phyloP scores from a whole-genome alignment of 2,113 vertebrate genomes.

The Podiceps cristatus region DNA sequence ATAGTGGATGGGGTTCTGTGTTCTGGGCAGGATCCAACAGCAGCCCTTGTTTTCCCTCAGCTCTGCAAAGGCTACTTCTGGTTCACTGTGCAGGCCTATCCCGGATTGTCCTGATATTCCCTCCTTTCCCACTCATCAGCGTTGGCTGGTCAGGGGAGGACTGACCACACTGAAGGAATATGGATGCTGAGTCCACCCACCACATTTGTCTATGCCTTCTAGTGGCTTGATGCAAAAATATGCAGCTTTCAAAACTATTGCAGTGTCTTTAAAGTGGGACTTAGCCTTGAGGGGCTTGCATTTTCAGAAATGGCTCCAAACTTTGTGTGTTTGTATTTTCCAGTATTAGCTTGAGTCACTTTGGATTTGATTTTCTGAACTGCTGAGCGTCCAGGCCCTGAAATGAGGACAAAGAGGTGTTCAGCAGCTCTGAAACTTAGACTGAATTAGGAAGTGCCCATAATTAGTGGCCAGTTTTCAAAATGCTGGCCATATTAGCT shows the following conservation, averaged over 20 bases:
- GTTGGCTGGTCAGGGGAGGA: not conserved
- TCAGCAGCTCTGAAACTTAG: not conserved
- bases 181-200: not conserved
- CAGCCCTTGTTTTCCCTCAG: not conserved
- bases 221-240: not conserved
- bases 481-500: not conserved
- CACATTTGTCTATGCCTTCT: not conserved
- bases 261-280: not conserved
- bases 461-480: not conserved
- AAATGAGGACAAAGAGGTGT: not conserved
- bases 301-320: not conserved
- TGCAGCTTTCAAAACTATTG: not conserved
- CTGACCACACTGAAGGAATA: not conserved
- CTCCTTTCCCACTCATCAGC: not conserved
- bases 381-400: not conserved
- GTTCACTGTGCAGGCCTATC: not conserved
- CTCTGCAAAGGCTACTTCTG: slow-evolving; percentile 25
- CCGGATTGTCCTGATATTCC: rapidly evolving
- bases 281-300: not conserved
- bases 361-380: not conserved
- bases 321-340: not conserved
- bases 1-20: not conserved
- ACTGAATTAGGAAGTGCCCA: not conserved
- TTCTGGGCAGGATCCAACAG: slow-evolving; percentile 28
- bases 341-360: not conserved